Evolutionary conservation across 2,888 invertebrate genomes (phyloP), one percentile per base, ranked within the genome.

Genomic region (Synanthedon vespiformis): DNA sequence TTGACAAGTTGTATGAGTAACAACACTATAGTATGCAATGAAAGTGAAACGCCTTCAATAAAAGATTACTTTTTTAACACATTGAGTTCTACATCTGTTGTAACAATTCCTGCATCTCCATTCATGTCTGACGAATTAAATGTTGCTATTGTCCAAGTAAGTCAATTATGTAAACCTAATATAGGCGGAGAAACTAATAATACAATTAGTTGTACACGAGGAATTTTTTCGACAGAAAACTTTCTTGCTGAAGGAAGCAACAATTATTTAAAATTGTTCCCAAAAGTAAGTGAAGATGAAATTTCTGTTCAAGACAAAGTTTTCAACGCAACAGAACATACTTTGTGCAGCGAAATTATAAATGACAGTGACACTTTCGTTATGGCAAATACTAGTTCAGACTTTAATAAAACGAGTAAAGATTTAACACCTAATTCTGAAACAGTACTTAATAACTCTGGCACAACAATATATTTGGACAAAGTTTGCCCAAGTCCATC

Each of bases 71-170:
- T 54, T 10, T 34, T 51, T 54, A 61, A 56, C 48, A 22, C 57
- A 12, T 53, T 58, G 48, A 55, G 56, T 13, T 50, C 56, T n/a
- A 57, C 55, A 51, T 67, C 70, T 4, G 54, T 60, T 1, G 54
- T 62, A 5, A 54, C 61, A 8, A 34, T 34, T 10, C 14, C 44
- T 52, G 53, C 62, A 10, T 12, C 57, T 40, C 52, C 60, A 48
- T 58, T 64, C 5, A 51, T 54, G 59, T 62, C 61, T 44, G 70
- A 76, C 48, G 49, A 73, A 0, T 63, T 79, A 2, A 78, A 72
- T 54, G 64, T 77, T 3, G 67, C 74, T 40, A 58, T 77, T 48
- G 75, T 76, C n/a, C 65, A 74, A 34, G 59, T 74, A 22, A 65
- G 63, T 50, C 67, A 68, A 34, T 53, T 57, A 44, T 44, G 14